Percentiles rank a stretch among this genome's conserved stretches.
Conservation (phyloP, 2,113 vertebrate species). For the Myrmecobius fasciatus region DNA sequence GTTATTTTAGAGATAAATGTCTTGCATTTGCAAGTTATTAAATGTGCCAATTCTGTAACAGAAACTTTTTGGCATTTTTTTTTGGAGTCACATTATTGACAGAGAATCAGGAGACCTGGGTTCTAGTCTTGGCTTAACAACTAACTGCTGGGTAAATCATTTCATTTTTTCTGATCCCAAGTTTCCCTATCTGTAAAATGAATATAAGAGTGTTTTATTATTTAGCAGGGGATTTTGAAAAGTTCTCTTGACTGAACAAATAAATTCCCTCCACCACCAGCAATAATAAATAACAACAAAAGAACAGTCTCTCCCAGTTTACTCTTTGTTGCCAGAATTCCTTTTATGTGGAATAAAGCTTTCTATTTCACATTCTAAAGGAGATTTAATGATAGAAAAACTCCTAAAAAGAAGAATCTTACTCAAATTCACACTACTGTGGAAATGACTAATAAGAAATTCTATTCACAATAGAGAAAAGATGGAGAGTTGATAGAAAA, state of each 20-base stretch:
- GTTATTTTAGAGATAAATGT: constrained; percentile 84
- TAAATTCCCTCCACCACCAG: background rate
- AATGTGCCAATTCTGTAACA: constrained; percentile 76
- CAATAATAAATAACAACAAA: background rate
- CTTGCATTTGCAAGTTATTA: constrained; percentile 82
- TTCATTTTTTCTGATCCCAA: background rate
- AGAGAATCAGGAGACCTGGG: background rate
- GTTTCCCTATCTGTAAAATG: background rate
- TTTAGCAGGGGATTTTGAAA: background rate
- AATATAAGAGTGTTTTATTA: background rate
- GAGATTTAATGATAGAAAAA: background rate
- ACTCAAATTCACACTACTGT: background rate
- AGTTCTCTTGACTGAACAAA: background rate
- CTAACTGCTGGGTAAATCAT: background rate
- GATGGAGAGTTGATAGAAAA: background rate
- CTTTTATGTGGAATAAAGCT: background rate
- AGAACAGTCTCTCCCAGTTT: background rate
- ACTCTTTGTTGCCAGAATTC: background rate
- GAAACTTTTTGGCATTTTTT: background rate
- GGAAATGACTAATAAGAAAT: background rate
- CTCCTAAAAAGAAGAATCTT: background rate
- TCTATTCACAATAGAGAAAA: background rate
- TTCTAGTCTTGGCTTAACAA: constrained; percentile 5
- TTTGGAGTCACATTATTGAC: background rate
- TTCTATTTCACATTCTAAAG: background rate